Evolutionary conservation across 92 coral and sea anemone species (phyloP), one percentile per base, ranked within the genome.

Genomic region (Hydrozoanthus gracilis): DNA sequence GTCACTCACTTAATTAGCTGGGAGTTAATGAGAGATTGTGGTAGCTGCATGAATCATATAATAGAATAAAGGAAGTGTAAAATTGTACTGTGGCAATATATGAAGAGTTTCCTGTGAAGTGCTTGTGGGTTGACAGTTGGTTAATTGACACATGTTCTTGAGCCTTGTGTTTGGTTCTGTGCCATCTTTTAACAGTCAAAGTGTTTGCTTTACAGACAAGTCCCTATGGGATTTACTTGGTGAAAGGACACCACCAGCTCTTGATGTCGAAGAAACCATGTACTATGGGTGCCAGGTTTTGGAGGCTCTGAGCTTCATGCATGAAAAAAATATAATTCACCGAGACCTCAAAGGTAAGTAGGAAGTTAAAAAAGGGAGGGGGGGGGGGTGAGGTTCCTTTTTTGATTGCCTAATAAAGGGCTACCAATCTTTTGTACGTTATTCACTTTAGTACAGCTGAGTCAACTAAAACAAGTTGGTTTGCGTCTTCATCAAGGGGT

Each of bases 321-420:
- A 96, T 79, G 47, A 51, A 20, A 74, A 58, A 4, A 87, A 87
- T 4, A 66, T 96, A 11, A 92, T 96, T 14, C 99, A 96, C 71
- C 91, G 94, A 7, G 99, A 96, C 51, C 95, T 96, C 16, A 96
- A 96, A 73, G 92, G 98, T 94, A 80, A 88, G 45, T 8, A 12
- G 1, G 12, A 15, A 13, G 6, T 4, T 73, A 45, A 72, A 11
- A 61, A 52, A 52, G 10, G n/a, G n/a, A 27, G 2, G 39, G 39
- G 39, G 39, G 39, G 39, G 39, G 39, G 39, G 39, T 27, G 39
- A 27, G 39, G 39, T 27, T 27, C 39, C 39, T 27, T 27, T 27
- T 27, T 27, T 27, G 39, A 27, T 27, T 27, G 39, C 39, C 39
- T 2, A 27, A 27, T 27, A 27, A 27, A 27, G 39, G 39, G 39